Percentiles rank a stretch among this genome's conserved stretches.
Conservation (phyloP, 2,113 vertebrate species). For the Sander lucioperca region DNA sequence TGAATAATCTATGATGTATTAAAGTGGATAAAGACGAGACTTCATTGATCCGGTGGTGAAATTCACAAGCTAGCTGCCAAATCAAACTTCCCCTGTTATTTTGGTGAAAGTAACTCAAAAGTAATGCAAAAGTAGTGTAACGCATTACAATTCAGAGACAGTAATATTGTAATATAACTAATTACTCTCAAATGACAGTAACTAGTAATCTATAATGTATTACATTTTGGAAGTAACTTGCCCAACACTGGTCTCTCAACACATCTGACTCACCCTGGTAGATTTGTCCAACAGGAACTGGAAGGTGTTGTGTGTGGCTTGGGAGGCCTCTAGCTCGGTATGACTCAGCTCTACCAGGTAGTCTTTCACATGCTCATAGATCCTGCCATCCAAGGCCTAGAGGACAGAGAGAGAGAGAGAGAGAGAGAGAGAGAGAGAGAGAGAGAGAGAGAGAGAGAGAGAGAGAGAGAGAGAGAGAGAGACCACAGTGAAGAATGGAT, state of each 20-base stretch:
- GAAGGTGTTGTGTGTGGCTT: slow-evolving; percentile 95
- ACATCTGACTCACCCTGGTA: slow-evolving; percentile 88
- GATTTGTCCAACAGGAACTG: slow-evolving; percentile 97
- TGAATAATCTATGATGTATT: too few relatives aligned
- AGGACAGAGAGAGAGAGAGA: slow-evolving; percentile 38
- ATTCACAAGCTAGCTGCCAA: too few relatives aligned
- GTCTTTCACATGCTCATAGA: slow-evolving; percentile 81
- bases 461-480: slow-evolving; percentile 40
- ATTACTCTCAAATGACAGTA: too few relatives aligned
- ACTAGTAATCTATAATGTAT: too few relatives aligned
- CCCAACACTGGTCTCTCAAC: slow-evolving; percentile 1
- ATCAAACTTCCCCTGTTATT: too few relatives aligned
- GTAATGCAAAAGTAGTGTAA: too few relatives aligned
- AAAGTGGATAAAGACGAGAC: too few relatives aligned
- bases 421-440: slow-evolving; percentile 16
- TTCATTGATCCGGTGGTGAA: too few relatives aligned
- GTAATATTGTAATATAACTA: too few relatives aligned
- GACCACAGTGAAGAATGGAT: slow-evolving; percentile 22
- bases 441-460: slow-evolving; percentile 15
- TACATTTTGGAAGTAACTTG: too few relatives aligned
- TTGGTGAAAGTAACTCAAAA: too few relatives aligned
- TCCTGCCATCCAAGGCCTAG: slow-evolving; percentile 94
- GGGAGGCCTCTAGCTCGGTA: slow-evolving; percentile 95
- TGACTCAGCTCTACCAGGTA: slow-evolving; percentile 87
- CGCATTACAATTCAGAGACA: too few relatives aligned